phyloP scores from a whole-genome alignment of 2,797 vertebrate species.

The Chromobotia macracanthus region DNA sequence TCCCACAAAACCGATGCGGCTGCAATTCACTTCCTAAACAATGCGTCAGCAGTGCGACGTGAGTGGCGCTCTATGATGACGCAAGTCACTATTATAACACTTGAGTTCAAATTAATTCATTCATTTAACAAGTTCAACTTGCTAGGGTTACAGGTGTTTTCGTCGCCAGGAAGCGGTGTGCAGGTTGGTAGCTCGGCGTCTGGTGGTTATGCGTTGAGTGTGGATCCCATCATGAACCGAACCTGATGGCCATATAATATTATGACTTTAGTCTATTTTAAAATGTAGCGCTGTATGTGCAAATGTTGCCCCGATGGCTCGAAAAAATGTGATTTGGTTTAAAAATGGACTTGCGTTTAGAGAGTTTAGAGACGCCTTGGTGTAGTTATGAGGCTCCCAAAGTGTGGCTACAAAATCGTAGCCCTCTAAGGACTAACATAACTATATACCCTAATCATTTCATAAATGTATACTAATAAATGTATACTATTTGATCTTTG shows the following conservation, averaged over 20 bases:
- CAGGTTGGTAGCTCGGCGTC: not conserved
- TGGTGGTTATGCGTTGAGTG: not conserved
- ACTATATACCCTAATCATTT: not conserved
- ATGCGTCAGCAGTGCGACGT: not conserved
- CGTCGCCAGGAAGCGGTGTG: too few species aligned
- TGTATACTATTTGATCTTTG: too few species aligned
- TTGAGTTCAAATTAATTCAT: not conserved
- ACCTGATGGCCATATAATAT: not conserved
- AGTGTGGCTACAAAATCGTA: too few species aligned
- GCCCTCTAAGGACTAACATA: too few species aligned
- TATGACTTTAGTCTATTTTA: not conserved
- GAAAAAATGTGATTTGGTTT: too few species aligned
- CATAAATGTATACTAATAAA: not conserved
- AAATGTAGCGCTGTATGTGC: not conserved
- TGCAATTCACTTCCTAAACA: slow-evolving; percentile 47
- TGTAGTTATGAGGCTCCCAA: not conserved
- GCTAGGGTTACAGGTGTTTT: too few species aligned
- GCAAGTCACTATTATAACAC: not conserved
- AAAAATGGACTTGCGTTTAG: not conserved
- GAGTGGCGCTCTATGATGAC: slow-evolving; percentile 44
- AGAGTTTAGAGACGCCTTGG: not conserved
- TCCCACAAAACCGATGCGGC: not conserved
- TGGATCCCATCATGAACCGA: too few species aligned
- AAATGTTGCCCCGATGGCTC: too few species aligned
- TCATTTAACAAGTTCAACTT: not conserved